Base-by-base conservation (phyloP, 2,888 invertebrate species). In the Drosophila prostipennis region DNA sequence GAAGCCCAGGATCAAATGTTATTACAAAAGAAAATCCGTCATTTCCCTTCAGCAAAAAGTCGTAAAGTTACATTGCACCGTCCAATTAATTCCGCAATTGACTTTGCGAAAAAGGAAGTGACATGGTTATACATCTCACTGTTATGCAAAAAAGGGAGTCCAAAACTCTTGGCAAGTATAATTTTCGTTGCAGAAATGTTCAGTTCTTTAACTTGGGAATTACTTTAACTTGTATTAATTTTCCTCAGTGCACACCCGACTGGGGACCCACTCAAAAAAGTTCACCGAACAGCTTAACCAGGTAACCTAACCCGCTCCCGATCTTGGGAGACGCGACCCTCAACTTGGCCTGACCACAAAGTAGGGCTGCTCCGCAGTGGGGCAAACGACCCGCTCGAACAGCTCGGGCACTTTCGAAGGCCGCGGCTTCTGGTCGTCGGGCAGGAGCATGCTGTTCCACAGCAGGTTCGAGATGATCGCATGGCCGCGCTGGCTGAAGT, bases 401-500 rank as follows among this genome's bases (percentile, higher is more conserved):
- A 71, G 69, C 4, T 77, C 32, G 0, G 67, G 55, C 10, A 64
- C 19, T 0, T 29, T n/a, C 29, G 34, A 42, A 3, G 82, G 70
- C 0, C 40, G 57, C 0, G 72, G 76, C 0, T 68, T 94, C 16
- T 86, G 77, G 0, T 92, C 93, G 10, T 92, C 90, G 1, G 93
- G 93, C 82, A 94, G 91, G 67, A 90, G 34, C 90, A 91, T 90
- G 68, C 93, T 94, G 78, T 94, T 94, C 94, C 94, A 94, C 19
- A 94, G 71, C 13, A 92, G 89, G 79, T 93, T 93, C 4, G 93
- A 91, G 74, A 92, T 90, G 89, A 91, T 86, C 6, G 94, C 93
- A 79, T 94, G 93, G 48, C 92, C 92, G 72, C 93, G 93, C 80
- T 95, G 94, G 80, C 93, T 94, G 11, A 94, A 92, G 82, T 95